A percentile compares a stretch with the other conserved stretches of the same genome.
Conservation (phyloP, 2,113 vertebrate genomes). For the Arizona elegans region DNA sequence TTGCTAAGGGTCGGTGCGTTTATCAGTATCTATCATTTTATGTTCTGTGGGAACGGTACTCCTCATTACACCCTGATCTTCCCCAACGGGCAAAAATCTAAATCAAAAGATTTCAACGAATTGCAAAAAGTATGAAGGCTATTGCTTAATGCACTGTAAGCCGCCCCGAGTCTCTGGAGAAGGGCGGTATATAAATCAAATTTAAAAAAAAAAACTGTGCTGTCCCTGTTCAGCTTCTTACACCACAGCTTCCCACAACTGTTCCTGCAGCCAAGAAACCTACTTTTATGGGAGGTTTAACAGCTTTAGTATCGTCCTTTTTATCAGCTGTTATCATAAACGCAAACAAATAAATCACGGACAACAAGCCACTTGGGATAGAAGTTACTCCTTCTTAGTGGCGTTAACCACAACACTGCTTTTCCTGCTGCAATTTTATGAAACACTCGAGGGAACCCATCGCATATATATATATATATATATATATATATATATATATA, state of each 20-base stretch:
- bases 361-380: conserved; percentile 19
- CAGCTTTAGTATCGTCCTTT: conserved; percentile 40
- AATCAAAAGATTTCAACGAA: not conserved
- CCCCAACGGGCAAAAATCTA: conserved; percentile 14
- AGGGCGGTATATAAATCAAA: no score
- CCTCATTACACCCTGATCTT: conserved; percentile 23
- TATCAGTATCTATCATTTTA: not conserved
- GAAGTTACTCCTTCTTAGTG: not conserved
- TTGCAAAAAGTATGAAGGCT: no score
- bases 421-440: not conserved
- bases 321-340: conserved; percentile 33
- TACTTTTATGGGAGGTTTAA: conserved; percentile 27
- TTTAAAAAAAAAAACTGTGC: no score
- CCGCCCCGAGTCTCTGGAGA: no score
- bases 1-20: not conserved
- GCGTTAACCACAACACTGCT: not conserved
- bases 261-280: conserved; percentile 39
- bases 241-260: conserved; percentile 36
- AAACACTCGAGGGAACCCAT: conserved; percentile 56
- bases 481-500: conserved; percentile 57
- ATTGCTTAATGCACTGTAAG: no score
- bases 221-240: conserved; percentile 40
- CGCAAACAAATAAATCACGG: conserved; percentile 10
- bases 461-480: conserved; percentile 51
- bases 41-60: conserved; percentile 36